phyloP scores from a whole-genome alignment of 53 echinoderm and acorn worm species.

The Luidia sarsii region DNA sequence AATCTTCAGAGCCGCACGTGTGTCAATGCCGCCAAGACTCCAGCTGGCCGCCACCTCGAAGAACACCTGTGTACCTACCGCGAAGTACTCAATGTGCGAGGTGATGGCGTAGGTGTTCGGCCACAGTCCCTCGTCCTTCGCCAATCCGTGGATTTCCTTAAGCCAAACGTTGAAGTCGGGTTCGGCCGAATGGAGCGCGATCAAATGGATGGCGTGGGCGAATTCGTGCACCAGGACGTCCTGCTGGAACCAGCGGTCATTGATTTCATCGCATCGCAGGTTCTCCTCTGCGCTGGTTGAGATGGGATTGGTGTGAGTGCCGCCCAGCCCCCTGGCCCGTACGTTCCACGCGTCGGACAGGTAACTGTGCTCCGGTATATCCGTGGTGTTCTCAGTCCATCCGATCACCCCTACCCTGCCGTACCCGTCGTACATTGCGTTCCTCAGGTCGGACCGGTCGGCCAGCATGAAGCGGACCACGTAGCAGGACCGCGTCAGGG shows the following conservation, averaged over 20 bases:
- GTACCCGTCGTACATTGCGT: slow-evolving; percentile 72
- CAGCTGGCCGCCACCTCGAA: slow-evolving; percentile 44
- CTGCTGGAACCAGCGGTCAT: slow-evolving; percentile 52
- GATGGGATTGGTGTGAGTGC: slow-evolving; percentile 51
- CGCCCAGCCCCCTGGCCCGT: slow-evolving; percentile 76
- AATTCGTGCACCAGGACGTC: slow-evolving; percentile 74
- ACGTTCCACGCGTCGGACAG: slow-evolving; percentile 59
- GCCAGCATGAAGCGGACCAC: slow-evolving; percentile 64
- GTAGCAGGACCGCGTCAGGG: slow-evolving; percentile 70
- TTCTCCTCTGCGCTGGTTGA: slow-evolving; percentile 67
- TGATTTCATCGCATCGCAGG: slow-evolving; percentile 18
- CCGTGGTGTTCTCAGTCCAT: slow-evolving; percentile 54
- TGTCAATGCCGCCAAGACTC: slow-evolving; percentile 53
- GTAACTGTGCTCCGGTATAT: slow-evolving; percentile 77
- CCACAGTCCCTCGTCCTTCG: slow-evolving; percentile 48
- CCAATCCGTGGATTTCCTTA: slow-evolving; percentile 1
- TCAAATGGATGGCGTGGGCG: slow-evolving; percentile 63
- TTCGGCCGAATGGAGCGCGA: slow-evolving; percentile 37
- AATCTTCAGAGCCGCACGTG: slow-evolving; percentile 18
- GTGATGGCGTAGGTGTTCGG: slow-evolving; percentile 49
- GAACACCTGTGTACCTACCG: slow-evolving; percentile 70
- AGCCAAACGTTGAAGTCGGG: slow-evolving; percentile 14
- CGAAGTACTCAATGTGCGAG: slow-evolving; percentile 54
- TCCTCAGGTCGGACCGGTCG: slow-evolving; percentile 61
- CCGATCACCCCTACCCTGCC: slow-evolving; percentile 74